These are phyloP conservation scores for Oryzias dopingdopingensis DNA, from an alignment of 2,797 vertebrate genomes.

Conservation along the genomic window DNA sequence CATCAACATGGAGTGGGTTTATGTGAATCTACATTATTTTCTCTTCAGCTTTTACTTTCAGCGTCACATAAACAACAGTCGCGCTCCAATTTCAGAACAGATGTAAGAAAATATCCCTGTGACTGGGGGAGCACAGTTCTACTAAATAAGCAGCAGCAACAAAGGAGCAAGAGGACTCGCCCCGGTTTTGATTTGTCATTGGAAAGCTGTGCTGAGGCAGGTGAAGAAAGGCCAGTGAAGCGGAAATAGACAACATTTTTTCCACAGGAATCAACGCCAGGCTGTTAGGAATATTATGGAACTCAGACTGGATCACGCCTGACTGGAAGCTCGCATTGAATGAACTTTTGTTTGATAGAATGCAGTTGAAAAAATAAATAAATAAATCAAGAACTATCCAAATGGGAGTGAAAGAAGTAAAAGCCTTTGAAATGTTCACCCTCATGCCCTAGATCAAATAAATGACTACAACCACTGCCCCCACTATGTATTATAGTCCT, in stretches of 20 bases:
- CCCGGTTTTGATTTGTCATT: slow-evolving; percentile 11
- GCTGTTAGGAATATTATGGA: slow-evolving; percentile 1
- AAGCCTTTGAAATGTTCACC: no score
- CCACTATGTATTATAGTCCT: no score
- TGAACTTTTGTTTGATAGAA: background rate
- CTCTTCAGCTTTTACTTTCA: slow-evolving; percentile 15
- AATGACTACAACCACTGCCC: no score
- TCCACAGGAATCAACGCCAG: slow-evolving; percentile 1
- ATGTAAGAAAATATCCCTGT: slow-evolving; percentile 63
- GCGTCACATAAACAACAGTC: slow-evolving; percentile 23
- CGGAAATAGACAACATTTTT: slow-evolving; percentile 2
- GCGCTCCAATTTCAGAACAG: slow-evolving; percentile 15
- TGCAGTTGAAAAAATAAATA: background rate
- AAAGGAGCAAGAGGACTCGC: slow-evolving; percentile 6
- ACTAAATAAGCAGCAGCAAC: slow-evolving; percentile 24
- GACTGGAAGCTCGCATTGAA: slow-evolving; percentile 2
- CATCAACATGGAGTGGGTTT: no score
- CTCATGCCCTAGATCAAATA: no score
- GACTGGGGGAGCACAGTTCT: slow-evolving; percentile 27
- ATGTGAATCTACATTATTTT: no score
- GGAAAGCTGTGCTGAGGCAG: slow-evolving; percentile 18
- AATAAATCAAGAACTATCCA: no score
- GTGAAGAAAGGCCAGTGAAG: slow-evolving; percentile 21
- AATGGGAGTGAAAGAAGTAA: no score
- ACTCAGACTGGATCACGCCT: background rate